phyloP scores from a whole-genome alignment of 1,140 invertebrate species.

The Lucilia sericata region DNA sequence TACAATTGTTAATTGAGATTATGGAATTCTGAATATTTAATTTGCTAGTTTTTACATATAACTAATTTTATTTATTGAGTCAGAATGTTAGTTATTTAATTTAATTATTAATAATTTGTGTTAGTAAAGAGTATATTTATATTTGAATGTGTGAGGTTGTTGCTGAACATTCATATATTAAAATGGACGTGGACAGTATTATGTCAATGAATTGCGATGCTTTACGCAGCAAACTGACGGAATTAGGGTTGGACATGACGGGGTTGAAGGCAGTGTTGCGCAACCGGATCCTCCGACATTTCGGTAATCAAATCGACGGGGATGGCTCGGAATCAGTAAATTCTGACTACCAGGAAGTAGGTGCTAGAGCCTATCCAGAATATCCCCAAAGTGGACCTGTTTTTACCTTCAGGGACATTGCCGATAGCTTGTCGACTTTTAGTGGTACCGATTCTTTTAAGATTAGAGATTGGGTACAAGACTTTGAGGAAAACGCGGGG shows the following conservation, averaged over 20 bases:
- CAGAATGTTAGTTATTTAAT: no score
- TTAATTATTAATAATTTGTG: no score
- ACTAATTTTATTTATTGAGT: no score
- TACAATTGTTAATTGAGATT: no score
- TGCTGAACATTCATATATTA: no score
- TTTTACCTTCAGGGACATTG: neutral
- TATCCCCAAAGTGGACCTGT: neutral
- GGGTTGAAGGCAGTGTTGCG: neutral
- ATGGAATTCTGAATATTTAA: no score
- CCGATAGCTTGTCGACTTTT: neutral
- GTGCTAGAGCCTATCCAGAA: neutral
- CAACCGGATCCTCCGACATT: neutral
- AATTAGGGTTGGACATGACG: neutral
- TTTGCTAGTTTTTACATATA: no score
- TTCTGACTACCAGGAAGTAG: neutral
- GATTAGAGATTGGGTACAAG: neutral
- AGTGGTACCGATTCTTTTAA: neutral
- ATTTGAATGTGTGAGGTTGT: no score
- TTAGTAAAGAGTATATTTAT: no score
- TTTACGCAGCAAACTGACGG: neutral
- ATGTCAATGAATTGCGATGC: neutral
- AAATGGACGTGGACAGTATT: neutral
- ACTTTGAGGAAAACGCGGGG: constrained; percentile 6
- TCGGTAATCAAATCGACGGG: neutral
- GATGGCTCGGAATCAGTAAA: neutral